Evolutionary conservation across 2,113 vertebrate species (phyloP), one percentile per base, ranked within the genome.

Genomic region (Mionectes macconnelli): DNA sequence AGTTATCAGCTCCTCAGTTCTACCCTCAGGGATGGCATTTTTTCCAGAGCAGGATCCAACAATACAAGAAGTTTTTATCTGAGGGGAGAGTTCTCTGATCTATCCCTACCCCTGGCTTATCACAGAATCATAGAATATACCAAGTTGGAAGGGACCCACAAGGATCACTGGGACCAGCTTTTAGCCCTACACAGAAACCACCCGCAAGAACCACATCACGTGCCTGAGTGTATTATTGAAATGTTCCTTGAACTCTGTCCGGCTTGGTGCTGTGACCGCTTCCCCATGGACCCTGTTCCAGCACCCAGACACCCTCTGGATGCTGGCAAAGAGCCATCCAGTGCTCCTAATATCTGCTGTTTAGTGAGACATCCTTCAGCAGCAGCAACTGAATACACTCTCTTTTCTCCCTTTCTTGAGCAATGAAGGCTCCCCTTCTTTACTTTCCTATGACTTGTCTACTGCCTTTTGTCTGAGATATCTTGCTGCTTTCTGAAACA

Each of bases 121-220:
- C 0, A 57, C 8, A 39, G 25, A 37, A 40, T 1, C 0, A 47
- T 6, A 40, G 37, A 40, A 28, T 42, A 40, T 31, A 19, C 12
- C 13, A 13, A 63, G 39, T 63, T 63, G 19, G 12, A 63, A 63
- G 60, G 27, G 39, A 40, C 8, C 12, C 12, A 42, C 25, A 42
- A 42, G 27, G 60, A 42, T 31, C 27, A 40, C 14, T 7, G 19
- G 14, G 27, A 21, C 19, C 27, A 20, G 30, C 27, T 28, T 27
- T 30, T 63, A 40, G 60, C 8, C 39, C 60, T 42, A 19, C 27
- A 40, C 27, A 21, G 37, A 13, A 13, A 40, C 27, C 39, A 42
- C 27, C 39, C 39, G 7, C 39, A 40, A 30, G 27, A 42, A 12
- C 30, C 19, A 13, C 12, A n/a, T n/a, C 27, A 42, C 14, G 39